A percentile compares a stretch with the other conserved stretches of the same genome.
Conservation (phyloP, 2,113 vertebrate species). For the Mirounga angustirostris region DNA sequence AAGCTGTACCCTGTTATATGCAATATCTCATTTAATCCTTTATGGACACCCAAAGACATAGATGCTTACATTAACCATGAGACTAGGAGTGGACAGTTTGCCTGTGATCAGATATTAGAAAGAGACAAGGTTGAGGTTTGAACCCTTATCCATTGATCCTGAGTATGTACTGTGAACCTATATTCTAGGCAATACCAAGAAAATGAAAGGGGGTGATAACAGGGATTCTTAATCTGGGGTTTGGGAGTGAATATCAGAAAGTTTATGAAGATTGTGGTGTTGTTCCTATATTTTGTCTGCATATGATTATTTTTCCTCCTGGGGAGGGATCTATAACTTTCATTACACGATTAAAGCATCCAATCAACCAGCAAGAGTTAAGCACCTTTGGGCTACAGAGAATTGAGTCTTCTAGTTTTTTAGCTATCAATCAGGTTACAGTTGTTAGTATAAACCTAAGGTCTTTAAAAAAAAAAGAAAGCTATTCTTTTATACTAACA, state of each 20-base stretch:
- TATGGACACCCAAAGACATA: not conserved
- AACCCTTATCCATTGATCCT: not conserved
- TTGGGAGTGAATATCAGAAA: not conserved
- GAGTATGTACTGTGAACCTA: not conserved
- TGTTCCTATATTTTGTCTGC: not conserved
- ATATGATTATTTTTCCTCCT: not conserved
- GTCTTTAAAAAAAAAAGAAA: not conserved
- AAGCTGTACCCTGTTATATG: too few relatives aligned
- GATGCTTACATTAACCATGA: not conserved
- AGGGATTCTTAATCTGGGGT: not conserved
- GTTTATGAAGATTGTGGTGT: not conserved
- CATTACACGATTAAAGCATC: not conserved
- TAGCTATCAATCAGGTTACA: not conserved
- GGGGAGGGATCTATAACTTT: not conserved
- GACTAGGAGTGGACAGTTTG: not conserved
- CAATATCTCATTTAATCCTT: not conserved
- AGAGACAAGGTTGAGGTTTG: not conserved
- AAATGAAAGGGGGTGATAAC: not conserved
- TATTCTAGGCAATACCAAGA: not conserved
- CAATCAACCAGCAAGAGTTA: not conserved
- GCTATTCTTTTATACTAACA: not conserved
- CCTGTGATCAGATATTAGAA: not conserved
- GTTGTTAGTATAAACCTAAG: not conserved
- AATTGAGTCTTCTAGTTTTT: not conserved
- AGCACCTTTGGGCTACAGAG: not conserved